A percentile compares a stretch with the other conserved stretches of the same genome.
These are phyloP conservation scores for Novumbra hubbsi DNA, from an alignment of 2,797 vertebrate species.

Conservation along the genomic window DNA sequence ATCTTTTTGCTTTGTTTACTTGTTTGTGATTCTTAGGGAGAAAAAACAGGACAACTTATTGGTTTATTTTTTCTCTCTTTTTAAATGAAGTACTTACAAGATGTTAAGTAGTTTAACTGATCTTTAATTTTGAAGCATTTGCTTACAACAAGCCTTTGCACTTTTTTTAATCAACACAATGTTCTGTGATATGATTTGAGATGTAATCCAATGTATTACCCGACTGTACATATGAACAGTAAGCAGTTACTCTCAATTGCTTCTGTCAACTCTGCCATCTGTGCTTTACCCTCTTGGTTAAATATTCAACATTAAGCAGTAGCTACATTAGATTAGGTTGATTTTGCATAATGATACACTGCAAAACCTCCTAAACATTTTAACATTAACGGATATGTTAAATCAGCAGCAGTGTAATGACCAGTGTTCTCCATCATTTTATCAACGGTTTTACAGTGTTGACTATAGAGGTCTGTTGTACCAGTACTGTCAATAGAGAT, in stretches of 20 bases:
- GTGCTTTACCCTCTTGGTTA: background rate
- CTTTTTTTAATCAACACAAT: conserved; percentile 1
- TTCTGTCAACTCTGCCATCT: background rate
- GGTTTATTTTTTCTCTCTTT: background rate
- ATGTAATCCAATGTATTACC: conserved; percentile 4
- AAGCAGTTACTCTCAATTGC: background rate
- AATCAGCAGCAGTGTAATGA: background rate
- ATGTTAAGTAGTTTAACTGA: background rate
- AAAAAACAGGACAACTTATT: background rate
- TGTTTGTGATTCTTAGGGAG: conserved; percentile 3
- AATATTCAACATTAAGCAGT: conserved; percentile 4
- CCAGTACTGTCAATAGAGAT: too few species aligned
- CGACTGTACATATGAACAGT: background rate
- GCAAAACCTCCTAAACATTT: background rate
- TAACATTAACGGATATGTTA: background rate
- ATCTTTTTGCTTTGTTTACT: conserved; percentile 29
- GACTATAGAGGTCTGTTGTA: too few species aligned
- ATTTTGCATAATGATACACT: background rate
- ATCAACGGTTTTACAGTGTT: background rate
- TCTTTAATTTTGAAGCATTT: background rate
- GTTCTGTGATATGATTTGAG: background rate
- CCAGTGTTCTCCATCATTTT: background rate
- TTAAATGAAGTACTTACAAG: conserved; percentile 1
- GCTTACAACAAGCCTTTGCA: conserved; percentile 11
- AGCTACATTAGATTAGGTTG: background rate